These are phyloP conservation scores for Onychostruthus taczanowskii DNA, from an alignment of 2,113 vertebrate genomes.

Conservation along the genomic window DNA sequence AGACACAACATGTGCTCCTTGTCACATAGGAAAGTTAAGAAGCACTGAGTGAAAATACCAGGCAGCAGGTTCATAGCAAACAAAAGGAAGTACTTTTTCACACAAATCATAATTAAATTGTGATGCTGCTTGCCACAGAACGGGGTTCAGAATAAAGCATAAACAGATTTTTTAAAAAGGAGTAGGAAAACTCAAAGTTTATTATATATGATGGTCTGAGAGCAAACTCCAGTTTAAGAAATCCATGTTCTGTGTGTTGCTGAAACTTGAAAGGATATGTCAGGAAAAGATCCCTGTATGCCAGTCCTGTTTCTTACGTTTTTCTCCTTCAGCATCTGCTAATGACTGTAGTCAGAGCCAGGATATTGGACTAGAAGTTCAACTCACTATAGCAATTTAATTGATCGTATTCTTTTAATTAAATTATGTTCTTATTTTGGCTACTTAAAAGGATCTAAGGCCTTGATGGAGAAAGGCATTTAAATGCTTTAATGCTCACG, in stretches of 20 bases:
- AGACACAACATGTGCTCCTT: neutral
- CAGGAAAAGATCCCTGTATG: neutral
- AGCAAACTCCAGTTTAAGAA: neutral
- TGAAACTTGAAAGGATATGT: neutral
- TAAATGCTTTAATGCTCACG: neutral
- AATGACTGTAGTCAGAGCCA: neutral
- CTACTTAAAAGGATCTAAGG: neutral
- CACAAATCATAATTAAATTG: neutral
- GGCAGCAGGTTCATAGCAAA: neutral
- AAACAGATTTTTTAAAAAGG: neutral
- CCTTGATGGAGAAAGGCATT: neutral
- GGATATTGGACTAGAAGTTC: conserved; percentile 23
- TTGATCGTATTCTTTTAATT: conserved; percentile 12
- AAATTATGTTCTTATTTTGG: conserved; percentile 41
- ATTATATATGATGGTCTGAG: neutral
- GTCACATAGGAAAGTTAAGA: neutral
- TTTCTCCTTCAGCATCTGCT: neutral
- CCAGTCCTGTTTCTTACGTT: neutral
- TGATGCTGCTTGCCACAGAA: neutral
- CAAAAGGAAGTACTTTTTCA: conserved; percentile 31
- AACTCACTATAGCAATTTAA: conserved; percentile 36
- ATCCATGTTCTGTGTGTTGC: neutral
- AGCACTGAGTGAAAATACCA: neutral
- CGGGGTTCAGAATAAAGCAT: neutral
- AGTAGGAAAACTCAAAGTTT: neutral